Evolutionary conservation across 2,888 invertebrate species (phyloP).

Genomic region (Lasioglossum villosulum): DNA sequence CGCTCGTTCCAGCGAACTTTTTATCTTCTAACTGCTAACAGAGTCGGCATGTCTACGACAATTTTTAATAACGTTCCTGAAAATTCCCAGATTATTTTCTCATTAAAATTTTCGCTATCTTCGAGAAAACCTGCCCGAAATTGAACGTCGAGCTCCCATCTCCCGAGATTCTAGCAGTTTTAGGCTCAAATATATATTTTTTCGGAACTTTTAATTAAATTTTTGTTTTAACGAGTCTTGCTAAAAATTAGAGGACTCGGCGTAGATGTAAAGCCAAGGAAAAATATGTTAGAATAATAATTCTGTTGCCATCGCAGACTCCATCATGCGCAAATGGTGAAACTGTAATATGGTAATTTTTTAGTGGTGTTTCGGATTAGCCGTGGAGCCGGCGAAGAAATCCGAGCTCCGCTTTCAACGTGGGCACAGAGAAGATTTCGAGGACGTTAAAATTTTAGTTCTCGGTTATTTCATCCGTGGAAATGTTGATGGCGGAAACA

Average conservation of each 20-base stretch:
- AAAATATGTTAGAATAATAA: not conserved
- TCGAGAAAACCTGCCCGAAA: not conserved
- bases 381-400: not conserved
- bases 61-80: not conserved
- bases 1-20: not conserved
- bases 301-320: not conserved
- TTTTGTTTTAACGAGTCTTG: no score
- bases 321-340: not conserved
- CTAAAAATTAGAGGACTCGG: no score
- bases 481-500: not conserved
- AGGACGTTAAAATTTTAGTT: not conserved
- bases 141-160: not conserved
- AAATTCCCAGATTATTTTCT: not conserved
- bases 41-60: not conserved
- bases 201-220: not conserved
- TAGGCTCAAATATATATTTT: not conserved
- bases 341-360: not conserved
- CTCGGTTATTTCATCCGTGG: not conserved
- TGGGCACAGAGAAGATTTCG: not conserved
- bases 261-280: no score
- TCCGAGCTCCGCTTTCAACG: not conserved
- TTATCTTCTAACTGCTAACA: not conserved
- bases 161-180: no score
- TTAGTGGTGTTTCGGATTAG: not conserved
- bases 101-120: not conserved